Percentiles rank a stretch among this genome's conserved stretches.
Conservation (phyloP, 1,140 invertebrate species). For the Leptopilina clavipes region DNA sequence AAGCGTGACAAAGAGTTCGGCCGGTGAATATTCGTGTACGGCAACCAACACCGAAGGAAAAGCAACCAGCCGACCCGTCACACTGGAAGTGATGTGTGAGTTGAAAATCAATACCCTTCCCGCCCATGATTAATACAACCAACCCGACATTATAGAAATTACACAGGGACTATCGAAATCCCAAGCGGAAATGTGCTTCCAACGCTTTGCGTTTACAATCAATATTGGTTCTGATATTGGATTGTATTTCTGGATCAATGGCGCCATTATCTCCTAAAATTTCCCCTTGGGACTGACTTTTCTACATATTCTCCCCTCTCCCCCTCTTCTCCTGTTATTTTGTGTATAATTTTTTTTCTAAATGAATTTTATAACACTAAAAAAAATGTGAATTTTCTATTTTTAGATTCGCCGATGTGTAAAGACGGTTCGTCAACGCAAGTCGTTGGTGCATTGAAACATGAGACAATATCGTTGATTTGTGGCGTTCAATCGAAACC, state of each 20-base stretch:
- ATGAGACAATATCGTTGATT: slow-evolving; percentile 86
- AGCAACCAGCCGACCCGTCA: slow-evolving; percentile 85
- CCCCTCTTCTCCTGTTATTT: too few species aligned
- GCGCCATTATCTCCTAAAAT: slow-evolving; percentile 7
- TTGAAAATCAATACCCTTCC: slow-evolving; percentile 59
- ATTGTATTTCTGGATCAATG: slow-evolving; percentile 2
- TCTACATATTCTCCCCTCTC: too few species aligned
- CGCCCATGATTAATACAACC: slow-evolving; percentile 5
- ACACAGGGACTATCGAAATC: not conserved
- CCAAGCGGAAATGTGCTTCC: slow-evolving; percentile 28
- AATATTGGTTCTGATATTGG: slow-evolving; percentile 7
- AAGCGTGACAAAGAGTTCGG: slow-evolving; percentile 85
- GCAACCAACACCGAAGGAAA: slow-evolving; percentile 88
- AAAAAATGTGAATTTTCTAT: too few species aligned
- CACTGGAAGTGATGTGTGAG: slow-evolving; percentile 90
- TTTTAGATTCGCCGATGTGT: slow-evolving; percentile 86
- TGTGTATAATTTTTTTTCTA: too few species aligned
- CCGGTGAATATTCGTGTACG: slow-evolving; percentile 87
- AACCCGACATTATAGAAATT: slow-evolving; percentile 33
- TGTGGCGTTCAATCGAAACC: slow-evolving; percentile 92
- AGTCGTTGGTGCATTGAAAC: slow-evolving; percentile 87
- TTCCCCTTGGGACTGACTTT: slow-evolving; percentile 12
- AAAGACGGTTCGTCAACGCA: slow-evolving; percentile 82
- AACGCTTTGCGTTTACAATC: slow-evolving; percentile 9
- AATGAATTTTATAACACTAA: too few species aligned